These are phyloP conservation scores for Periophthalmus modestus DNA, from an alignment of 2,113 vertebrate genomes.

Conservation along the genomic window DNA sequence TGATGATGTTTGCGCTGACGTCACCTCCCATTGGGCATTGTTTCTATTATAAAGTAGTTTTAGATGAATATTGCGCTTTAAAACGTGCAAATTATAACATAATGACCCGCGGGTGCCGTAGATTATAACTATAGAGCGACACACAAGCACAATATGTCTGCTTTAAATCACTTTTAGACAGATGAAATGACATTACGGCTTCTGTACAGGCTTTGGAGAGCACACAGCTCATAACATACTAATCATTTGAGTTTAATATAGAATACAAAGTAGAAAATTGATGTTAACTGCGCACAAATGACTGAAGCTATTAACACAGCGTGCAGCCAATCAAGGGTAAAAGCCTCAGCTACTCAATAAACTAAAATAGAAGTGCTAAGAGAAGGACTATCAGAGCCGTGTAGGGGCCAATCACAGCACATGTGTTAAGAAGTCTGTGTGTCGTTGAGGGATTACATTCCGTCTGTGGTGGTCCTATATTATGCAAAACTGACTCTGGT, in stretches of 20 bases:
- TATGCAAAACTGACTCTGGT: no score
- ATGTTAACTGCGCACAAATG: background rate
- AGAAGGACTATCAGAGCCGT: background rate
- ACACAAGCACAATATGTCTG: no score
- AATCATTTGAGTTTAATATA: background rate
- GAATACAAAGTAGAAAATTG: background rate
- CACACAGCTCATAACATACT: background rate
- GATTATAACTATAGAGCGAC: no score
- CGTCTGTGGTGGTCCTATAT: background rate
- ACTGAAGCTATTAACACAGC: background rate
- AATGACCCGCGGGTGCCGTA: no score
- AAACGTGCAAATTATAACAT: no score
- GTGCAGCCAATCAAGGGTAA: background rate
- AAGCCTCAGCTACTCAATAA: constrained; percentile 10
- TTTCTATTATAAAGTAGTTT: no score
- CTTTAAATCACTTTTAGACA: background rate
- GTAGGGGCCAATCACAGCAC: background rate
- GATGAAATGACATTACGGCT: background rate
- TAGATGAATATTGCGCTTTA: no score
- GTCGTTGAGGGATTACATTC: background rate
- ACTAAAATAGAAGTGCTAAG: background rate
- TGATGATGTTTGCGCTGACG: no score
- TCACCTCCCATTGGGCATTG: no score
- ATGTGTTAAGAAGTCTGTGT: background rate
- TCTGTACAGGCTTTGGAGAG: background rate